These are phyloP conservation scores for Acrobeloides nanus DNA, from an alignment of 2,888 invertebrate genomes.

Conservation along the genomic window DNA sequence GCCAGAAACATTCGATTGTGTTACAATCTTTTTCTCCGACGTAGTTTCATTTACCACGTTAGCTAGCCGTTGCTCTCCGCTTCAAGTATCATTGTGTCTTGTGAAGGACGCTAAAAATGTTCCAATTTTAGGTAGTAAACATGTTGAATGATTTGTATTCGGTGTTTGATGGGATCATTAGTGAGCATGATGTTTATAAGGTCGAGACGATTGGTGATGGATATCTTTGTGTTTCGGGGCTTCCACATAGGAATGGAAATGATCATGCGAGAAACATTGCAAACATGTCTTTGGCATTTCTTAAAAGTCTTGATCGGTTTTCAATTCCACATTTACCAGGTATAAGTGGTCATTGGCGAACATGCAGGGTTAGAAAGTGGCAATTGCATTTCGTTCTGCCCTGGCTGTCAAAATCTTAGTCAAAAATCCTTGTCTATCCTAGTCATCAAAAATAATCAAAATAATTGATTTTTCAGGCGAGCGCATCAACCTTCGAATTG, in stretches of 20 bases:
- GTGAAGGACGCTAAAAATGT: too few relatives aligned
- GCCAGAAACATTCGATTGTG: constrained; percentile 45
- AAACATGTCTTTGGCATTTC: constrained; percentile 30
- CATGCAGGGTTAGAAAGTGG: too few relatives aligned
- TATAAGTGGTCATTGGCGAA: too few relatives aligned
- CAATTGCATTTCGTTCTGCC: too few relatives aligned
- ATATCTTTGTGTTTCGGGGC: constrained; percentile 41
- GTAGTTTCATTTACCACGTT: constrained; percentile 47
- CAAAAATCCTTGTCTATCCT: too few relatives aligned
- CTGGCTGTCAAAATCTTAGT: too few relatives aligned
- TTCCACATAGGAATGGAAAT: constrained; percentile 39
- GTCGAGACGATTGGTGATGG: constrained; percentile 36
- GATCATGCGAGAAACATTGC: constrained; percentile 31
- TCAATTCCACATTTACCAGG: too few relatives aligned
- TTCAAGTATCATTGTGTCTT: constrained; percentile 42
- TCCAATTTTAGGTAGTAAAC: too few relatives aligned
- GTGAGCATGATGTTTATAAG: constrained; percentile 43
- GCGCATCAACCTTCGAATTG: too few relatives aligned
- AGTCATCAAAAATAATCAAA: too few relatives aligned
- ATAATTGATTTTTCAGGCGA: too few relatives aligned
- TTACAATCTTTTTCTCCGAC: constrained; percentile 47
- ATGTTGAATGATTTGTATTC: constrained; percentile 46
- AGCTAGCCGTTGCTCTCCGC: constrained; percentile 38
- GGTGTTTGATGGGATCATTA: constrained; percentile 44
- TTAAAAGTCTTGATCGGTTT: too few relatives aligned